These are phyloP conservation scores for Erithacus rubecula DNA, from an alignment of 2,797 vertebrate species.

Conservation along the genomic window DNA sequence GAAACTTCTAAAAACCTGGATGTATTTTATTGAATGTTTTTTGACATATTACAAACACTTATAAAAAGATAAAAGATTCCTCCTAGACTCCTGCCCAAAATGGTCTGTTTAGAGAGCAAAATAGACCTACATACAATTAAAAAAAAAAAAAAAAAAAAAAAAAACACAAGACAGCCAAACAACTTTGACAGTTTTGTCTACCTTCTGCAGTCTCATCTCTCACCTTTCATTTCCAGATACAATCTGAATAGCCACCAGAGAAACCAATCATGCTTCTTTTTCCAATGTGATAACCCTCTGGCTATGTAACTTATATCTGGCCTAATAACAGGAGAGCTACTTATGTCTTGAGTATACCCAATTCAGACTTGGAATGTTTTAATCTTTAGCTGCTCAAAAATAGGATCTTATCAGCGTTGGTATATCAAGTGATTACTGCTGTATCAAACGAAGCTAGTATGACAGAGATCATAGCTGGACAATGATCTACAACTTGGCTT, in stretches of 20 bases:
- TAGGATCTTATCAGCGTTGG: background rate
- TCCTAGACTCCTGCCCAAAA: background rate
- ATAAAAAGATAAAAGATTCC: background rate
- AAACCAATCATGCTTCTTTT: background rate
- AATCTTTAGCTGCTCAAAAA: background rate
- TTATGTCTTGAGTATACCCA: background rate
- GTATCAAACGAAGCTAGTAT: background rate
- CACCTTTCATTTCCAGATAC: background rate
- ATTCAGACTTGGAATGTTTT: background rate
- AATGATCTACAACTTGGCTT: background rate
- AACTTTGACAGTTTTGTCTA: background rate
- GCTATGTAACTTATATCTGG: background rate
- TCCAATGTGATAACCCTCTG: background rate
- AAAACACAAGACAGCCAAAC: background rate
- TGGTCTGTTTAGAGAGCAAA: background rate
- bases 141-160: background rate
- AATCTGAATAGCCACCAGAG: background rate
- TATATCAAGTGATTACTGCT: background rate
- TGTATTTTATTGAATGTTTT: background rate
- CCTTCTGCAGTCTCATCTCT: background rate
- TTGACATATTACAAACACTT: background rate
- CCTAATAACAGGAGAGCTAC: background rate
- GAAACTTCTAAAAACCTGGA: background rate
- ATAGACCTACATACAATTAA: background rate
- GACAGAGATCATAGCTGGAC: background rate